Percentiles rank a stretch among this genome's conserved stretches.
Evolutionary conservation across 2,888 invertebrate species (phyloP).

Genomic region (Mactromeris polynyma): DNA sequence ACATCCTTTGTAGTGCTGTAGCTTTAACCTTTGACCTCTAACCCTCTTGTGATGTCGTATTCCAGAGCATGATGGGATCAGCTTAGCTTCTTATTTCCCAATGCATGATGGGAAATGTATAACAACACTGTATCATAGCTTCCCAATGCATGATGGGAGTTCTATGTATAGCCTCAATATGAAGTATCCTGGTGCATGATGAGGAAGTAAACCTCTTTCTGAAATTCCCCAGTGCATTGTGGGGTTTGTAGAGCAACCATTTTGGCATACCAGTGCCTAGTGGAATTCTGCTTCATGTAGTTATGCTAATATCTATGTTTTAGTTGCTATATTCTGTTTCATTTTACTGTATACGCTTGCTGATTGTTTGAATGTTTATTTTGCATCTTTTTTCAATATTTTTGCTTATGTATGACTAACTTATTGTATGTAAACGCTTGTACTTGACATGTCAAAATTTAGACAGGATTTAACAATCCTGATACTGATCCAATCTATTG

Average conservation of each 20-base stretch:
- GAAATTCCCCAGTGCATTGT: conserved; percentile 36
- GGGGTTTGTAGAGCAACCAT: conserved; percentile 3
- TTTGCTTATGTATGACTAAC: neutral
- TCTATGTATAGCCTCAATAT: neutral
- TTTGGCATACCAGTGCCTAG: neutral
- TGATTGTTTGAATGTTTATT: neutral
- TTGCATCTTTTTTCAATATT: neutral
- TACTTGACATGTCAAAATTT: neutral
- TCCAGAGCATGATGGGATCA: conserved; percentile 48
- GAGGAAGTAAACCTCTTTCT: conserved; percentile 21
- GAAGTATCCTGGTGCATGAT: conserved; percentile 27
- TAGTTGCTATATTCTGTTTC: conserved; percentile 7
- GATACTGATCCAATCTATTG: neutral
- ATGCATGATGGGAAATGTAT: conserved; percentile 55
- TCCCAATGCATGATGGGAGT: conserved; percentile 30
- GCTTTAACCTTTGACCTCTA: conserved; percentile 36
- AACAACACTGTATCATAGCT: neutral
- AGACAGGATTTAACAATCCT: neutral
- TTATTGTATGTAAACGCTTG: neutral
- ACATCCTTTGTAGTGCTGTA: conserved; percentile 63
- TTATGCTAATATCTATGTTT: neutral
- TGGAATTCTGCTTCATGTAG: neutral
- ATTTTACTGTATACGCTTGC: neutral
- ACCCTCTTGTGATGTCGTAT: conserved; percentile 23
- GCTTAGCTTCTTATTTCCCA: conserved; percentile 21